Conservation (phyloP, 2,888 invertebrate genomes). For the Stictocephala bisonia region DNA sequence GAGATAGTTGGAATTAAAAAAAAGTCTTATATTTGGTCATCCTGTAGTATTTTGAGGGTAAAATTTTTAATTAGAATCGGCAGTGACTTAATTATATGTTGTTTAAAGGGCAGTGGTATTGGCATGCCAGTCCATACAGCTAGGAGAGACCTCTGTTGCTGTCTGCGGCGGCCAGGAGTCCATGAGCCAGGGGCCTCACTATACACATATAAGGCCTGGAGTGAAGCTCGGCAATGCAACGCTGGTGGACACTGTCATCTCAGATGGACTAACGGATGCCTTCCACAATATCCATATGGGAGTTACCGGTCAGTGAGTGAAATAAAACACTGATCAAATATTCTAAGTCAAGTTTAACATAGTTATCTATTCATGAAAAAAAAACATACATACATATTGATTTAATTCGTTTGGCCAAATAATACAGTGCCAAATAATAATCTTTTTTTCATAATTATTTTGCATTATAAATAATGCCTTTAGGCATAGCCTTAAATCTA, state of each 20-base stretch:
- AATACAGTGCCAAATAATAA: not conserved
- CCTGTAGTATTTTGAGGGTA: too few relatives aligned
- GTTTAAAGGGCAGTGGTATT: conserved; percentile 71
- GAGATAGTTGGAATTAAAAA: too few relatives aligned
- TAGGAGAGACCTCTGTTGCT: conserved; percentile 74
- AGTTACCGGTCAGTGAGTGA: conserved; percentile 70
- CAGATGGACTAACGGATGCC: conserved; percentile 81
- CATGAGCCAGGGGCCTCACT: conserved; percentile 83
- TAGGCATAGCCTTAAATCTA: too few relatives aligned
- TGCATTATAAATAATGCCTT: too few relatives aligned
- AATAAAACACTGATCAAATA: not conserved
- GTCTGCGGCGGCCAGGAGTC: conserved; percentile 86
- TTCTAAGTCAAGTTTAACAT: too few relatives aligned
- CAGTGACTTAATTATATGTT: conserved; percentile 41
- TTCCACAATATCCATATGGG: conserved; percentile 83
- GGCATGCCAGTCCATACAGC: conserved; percentile 75
- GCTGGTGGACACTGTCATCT: conserved; percentile 74
- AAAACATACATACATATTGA: too few relatives aligned
- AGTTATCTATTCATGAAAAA: too few relatives aligned
- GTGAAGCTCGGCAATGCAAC: conserved; percentile 74
- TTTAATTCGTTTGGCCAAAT: too few relatives aligned
- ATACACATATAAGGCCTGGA: conserved; percentile 71
- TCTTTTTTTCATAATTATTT: too few relatives aligned
- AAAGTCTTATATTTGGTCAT: too few relatives aligned
- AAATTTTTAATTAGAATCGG: not conserved